Evolutionary conservation across 2,888 invertebrate genomes (phyloP).

Genomic region (Panorpa germanica): DNA sequence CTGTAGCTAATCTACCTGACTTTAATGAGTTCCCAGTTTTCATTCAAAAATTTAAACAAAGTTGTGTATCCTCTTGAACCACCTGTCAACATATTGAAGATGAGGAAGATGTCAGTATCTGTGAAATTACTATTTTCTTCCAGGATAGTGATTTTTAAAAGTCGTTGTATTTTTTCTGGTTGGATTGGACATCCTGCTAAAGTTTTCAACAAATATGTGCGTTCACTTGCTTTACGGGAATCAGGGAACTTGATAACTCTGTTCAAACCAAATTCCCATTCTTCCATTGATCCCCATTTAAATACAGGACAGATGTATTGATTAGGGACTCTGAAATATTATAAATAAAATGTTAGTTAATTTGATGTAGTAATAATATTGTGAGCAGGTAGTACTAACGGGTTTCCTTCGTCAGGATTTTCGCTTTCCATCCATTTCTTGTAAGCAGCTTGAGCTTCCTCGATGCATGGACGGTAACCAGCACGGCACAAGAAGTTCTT

Average conservation of each 20-base stretch:
- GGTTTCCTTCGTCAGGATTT: conserved; percentile 60
- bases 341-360: conserved; percentile 1
- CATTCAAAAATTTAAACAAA: conserved; percentile 46
- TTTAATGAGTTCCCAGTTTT: conserved; percentile 51
- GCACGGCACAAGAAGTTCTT: conserved; percentile 56
- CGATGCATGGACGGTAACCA: conserved; percentile 59
- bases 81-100: conserved; percentile 56
- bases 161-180: conserved; percentile 40
- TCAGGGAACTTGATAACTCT: conserved; percentile 56
- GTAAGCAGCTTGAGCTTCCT: conserved; percentile 52
- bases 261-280: conserved; percentile 68
- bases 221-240: conserved; percentile 48
- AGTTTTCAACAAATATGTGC: conserved; percentile 58
- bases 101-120: conserved; percentile 54
- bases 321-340: conserved; percentile 40
- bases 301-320: conserved; percentile 66
- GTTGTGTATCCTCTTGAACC: conserved; percentile 51
- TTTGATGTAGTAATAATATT: conserved; percentile 4
- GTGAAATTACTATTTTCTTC: conserved; percentile 53
- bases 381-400: conserved; percentile 33
- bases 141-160: conserved; percentile 48
- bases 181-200: conserved; percentile 64
- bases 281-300: conserved; percentile 58
- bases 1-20: conserved; percentile 30
- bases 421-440: conserved; percentile 55